Evolutionary conservation across 2,888 invertebrate species (phyloP), one percentile per base, ranked within the genome.

Genomic region (Yponomeuta plumbellus): DNA sequence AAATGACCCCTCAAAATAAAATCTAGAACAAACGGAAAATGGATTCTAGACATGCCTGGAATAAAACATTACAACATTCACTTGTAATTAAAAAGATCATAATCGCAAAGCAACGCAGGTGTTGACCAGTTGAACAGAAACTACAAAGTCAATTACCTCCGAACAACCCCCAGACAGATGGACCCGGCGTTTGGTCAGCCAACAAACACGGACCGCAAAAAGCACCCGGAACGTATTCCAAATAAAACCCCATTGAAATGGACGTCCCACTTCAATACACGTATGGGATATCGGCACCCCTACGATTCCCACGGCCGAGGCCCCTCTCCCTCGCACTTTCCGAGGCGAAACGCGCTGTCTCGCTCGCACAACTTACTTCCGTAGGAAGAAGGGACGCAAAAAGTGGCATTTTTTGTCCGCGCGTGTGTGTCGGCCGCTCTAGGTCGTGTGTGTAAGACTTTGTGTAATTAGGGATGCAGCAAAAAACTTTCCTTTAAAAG

Each of bases 231-330:
- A 61, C 57, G 68, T 26, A 64, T 65, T 67, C 62, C 66, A 70
- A 71, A 66, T 67, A 78, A 78, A 76, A 79, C 78, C 72, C 76
- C 76, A 80, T 78, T 76, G 74, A 76, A 75, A 73, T 70, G 74
- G 70, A 72, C 77, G 85, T 81, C 79, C 80, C 86, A 85, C 86
- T 84, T 80, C 77, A 84, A 79, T 84, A 84, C 76, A 77, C 78
- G 81, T 88, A 88, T 91, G 91, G 89, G 91, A 91, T 87, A 88
- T 80, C 79, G 84, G 85, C 85, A 87, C 88, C 89, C 90, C 79
- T 85, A 77, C 74, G 84, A 81, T 91, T 91, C 91, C 91, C 92
- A 90, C 90, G 90, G 76, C 74, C 67, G 68, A 73, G 66, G 69
- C 85, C 85, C 72, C 79, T 68, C 70, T 86, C 83, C 52, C 75